Evolutionary conservation across 2,797 vertebrate genomes (phyloP), one percentile per base, ranked within the genome.

Genomic region (Coluber constrictor): DNA sequence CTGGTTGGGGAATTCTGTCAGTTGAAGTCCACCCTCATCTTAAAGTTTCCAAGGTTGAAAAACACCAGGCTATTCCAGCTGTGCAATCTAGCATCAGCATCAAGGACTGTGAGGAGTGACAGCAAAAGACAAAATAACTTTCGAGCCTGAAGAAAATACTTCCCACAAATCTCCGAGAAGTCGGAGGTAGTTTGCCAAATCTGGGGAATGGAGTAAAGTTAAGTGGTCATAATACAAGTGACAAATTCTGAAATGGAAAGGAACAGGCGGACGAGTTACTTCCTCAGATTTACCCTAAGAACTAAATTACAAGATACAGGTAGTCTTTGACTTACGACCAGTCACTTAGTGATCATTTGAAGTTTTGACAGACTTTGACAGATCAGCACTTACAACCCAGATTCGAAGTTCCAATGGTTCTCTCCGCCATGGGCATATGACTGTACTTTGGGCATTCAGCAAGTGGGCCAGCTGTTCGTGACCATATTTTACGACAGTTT

Each of bases 231-330:
- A 59, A 91, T 56, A 1, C 0, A 66, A 90, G 87, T 91, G 94
- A 94, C 94, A 89, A 70, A 94, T 29, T 51, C 51, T 0, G 1
- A 23, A 15, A 91, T 83, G 94, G 92, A 70, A 70, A 91, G 88
- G 29, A 86, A 87, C 18, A 83, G 61, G 90, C 92, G 20, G 91
- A 2, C 0, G 0, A 27, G 57, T 88, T 66, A 2, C 56, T 47
- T 43, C 90, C 70, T 89, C 32, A 0, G 1, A 43, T 23, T 25
- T 87, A 54, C 87, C 25, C 1, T 66, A 16, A 29, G 20, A 66
- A 43, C 59, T 37, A n/a, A 59, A 56, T 89, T 20, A 4, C 43
- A 83, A 55, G 51, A 37, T 25, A 66, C 32, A 74, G 32, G 32
- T 43, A 43, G 63, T 66, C 29, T 66, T n/a, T 15, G n/a, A 66